These are phyloP conservation scores for Ciconia maguari DNA, from an alignment of 2,113 vertebrate genomes.

Conservation along the genomic window DNA sequence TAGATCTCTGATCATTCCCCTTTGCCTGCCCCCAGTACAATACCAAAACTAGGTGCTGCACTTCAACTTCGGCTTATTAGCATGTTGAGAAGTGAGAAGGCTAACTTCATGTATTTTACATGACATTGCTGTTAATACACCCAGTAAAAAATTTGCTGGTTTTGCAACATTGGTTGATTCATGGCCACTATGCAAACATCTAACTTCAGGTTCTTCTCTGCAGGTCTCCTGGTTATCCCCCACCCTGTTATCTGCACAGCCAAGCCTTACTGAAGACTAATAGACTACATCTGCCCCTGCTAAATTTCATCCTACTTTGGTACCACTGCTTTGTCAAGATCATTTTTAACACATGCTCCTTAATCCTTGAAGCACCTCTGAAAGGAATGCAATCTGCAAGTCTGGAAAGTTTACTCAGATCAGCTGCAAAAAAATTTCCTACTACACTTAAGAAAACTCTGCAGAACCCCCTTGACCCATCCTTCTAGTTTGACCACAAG, in stretches of 20 bases:
- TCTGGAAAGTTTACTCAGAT: background rate
- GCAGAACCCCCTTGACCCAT: background rate
- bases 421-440: background rate
- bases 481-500: rapidly evolving
- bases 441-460: background rate
- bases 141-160: background rate
- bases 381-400: background rate
- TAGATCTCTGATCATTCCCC: background rate
- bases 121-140: background rate
- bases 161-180: background rate
- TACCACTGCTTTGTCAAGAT: background rate
- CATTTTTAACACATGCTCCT: background rate
- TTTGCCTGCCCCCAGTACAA: background rate
- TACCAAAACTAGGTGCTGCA: background rate
- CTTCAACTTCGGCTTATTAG: background rate
- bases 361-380: background rate
- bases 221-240: background rate
- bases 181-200: background rate
- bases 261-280: background rate
- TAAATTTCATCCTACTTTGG: background rate
- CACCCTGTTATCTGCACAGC: background rate
- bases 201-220: background rate
- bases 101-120: background rate
- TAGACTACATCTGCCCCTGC: background rate
- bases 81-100: background rate